Percentiles rank a stretch among this genome's conserved stretches.
These are phyloP conservation scores for Poecilobothrus nobilitatus DNA, from an alignment of 2,888 invertebrate genomes.

Conservation along the genomic window DNA sequence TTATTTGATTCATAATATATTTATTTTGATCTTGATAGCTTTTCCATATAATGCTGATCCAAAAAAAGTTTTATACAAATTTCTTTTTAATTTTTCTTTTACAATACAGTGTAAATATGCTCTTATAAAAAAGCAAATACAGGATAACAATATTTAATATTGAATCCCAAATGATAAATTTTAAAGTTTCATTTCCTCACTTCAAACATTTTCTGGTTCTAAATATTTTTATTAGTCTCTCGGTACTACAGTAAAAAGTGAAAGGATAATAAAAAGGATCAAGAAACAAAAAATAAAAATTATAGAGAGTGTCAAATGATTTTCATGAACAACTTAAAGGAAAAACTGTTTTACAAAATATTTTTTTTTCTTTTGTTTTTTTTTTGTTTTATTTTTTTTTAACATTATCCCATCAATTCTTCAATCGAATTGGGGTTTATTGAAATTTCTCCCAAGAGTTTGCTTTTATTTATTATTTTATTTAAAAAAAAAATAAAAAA, in stretches of 20 bases:
- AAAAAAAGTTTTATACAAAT: too few relatives aligned
- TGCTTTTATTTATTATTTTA: background rate
- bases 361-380: background rate
- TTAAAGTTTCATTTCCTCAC: background rate
- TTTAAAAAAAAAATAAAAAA: background rate
- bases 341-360: too few relatives aligned
- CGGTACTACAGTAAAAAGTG: background rate
- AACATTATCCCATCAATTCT: background rate
- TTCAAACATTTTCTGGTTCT: background rate
- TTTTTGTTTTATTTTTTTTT: background rate
- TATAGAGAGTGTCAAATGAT: too few relatives aligned
- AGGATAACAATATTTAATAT: constrained; percentile 57
- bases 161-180: constrained; percentile 27
- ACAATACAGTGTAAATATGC: too few relatives aligned
- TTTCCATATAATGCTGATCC: too few relatives aligned
- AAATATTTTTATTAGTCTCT: background rate
- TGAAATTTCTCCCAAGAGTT: constrained; percentile 1
- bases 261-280: background rate
- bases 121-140: too few relatives aligned
- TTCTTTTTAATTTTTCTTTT: too few relatives aligned
- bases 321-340: too few relatives aligned
- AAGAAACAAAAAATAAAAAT: too few relatives aligned
- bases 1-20: too few relatives aligned
- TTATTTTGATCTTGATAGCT: too few relatives aligned
- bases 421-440: background rate